Conservation (phyloP, 2,888 invertebrate genomes). For the Netelia melanura region DNA sequence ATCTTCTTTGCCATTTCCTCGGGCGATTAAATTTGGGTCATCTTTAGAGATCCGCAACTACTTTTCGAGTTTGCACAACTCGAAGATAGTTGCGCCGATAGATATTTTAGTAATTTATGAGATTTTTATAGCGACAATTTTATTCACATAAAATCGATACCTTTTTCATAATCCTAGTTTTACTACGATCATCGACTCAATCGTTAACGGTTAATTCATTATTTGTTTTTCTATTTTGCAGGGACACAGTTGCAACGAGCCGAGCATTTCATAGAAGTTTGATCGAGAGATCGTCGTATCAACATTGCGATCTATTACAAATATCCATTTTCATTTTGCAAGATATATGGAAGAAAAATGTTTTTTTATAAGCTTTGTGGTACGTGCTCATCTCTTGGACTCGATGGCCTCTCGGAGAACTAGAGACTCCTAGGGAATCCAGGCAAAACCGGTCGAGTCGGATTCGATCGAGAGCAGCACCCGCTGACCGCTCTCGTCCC, state of each 20-base stretch:
- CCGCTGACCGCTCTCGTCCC: slow-evolving; percentile 62
- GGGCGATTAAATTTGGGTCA: too few relatives aligned
- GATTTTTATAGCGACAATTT: too few relatives aligned
- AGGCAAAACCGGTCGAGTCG: slow-evolving; percentile 83
- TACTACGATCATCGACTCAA: too few relatives aligned
- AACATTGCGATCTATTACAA: slow-evolving; percentile 17
- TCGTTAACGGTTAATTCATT: not conserved
- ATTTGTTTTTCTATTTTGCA: slow-evolving; percentile 6
- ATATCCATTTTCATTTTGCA: slow-evolving; percentile 33
- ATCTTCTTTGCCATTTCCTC: too few relatives aligned
- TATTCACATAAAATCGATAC: too few relatives aligned
- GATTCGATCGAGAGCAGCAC: slow-evolving; percentile 79
- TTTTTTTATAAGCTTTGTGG: slow-evolving; percentile 36
- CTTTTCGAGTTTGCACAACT: too few relatives aligned
- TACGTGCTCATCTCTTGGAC: slow-evolving; percentile 50
- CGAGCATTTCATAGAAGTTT: slow-evolving; percentile 5
- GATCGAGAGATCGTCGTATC: slow-evolving; percentile 39
- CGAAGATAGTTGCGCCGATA: too few relatives aligned
- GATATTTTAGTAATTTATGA: too few relatives aligned
- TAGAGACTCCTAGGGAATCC: slow-evolving; percentile 83
- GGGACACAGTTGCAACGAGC: not conserved
- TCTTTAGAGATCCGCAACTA: too few relatives aligned
- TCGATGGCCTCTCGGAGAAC: slow-evolving; percentile 75
- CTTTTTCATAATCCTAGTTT: too few relatives aligned
- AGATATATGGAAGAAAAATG: slow-evolving; percentile 41